phyloP scores from a whole-genome alignment of 2,113 vertebrate species.

The Coptodon bakossiorum region DNA sequence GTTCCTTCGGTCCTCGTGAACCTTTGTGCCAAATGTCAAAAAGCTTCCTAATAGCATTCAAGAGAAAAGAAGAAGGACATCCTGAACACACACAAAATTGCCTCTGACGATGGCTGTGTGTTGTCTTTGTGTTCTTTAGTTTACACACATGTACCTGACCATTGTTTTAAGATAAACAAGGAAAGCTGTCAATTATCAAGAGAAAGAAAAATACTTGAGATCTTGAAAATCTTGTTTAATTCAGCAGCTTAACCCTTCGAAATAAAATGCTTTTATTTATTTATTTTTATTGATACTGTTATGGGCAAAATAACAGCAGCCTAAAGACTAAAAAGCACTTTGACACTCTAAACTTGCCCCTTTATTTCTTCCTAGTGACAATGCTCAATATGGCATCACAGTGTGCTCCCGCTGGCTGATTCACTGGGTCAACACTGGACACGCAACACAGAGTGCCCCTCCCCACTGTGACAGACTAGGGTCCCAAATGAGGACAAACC shows the following conservation, averaged over 20 bases:
- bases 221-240: neutral
- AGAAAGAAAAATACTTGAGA: neutral
- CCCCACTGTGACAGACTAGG: neutral
- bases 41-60: neutral
- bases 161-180: neutral
- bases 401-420: slow-evolving; percentile 9
- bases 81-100: neutral
- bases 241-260: neutral
- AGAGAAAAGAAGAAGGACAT: neutral
- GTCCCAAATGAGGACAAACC: slow-evolving; percentile 46
- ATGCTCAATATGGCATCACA: slow-evolving; percentile 8
- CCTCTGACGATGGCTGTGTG: neutral
- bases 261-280: neutral
- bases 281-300: neutral
- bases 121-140: neutral
- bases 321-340: neutral
- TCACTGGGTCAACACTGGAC: slow-evolving; percentile 51
- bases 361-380: slow-evolving; percentile 31
- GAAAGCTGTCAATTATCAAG: neutral
- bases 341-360: neutral
- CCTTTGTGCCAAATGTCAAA: neutral
- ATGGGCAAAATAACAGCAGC: neutral
- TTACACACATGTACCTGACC: neutral
- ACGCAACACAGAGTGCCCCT: neutral
- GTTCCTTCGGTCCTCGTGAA: neutral